Evolutionary conservation across 2,113 vertebrate species (phyloP), one percentile per base, ranked within the genome.

Genomic region (Poeciliopsis retropinna): DNA sequence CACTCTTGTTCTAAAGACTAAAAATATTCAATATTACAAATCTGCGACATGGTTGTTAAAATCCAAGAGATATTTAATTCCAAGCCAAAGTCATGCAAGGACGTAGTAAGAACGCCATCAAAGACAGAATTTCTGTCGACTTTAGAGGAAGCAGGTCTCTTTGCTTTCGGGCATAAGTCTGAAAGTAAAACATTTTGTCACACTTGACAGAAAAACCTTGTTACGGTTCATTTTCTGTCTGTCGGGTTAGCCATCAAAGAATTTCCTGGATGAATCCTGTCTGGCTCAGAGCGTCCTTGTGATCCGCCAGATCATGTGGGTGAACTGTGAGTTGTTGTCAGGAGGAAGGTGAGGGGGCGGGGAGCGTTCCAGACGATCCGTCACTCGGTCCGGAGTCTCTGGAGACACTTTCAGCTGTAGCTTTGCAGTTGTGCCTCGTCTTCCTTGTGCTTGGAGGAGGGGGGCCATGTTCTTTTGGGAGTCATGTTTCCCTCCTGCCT

Each of bases 341-440:
- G 69, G 86, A 79, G 67, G 80, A 57, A 72, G 82, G 75, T 64
- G 12, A 68, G 25, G 63, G n/a, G 80, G 31, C 78, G 72, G 54
- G 69, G 61, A 28, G 76, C 39, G 69, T 67, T 79, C 64, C 72
- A 81, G 62, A 86, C 91, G 85, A 91, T 80, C 88, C 84, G 78
- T 81, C 80, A 70, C 83, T 79, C 44, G 78, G 85, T 90, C 83
- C 60, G 75, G 62, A 76, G 76, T 83, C 90, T 81, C 85, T 70
- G 75, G 82, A 83, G 87, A 86, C 75, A 62, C 76, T 73, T 84
- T 90, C 87, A 91, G 92, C 90, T 93, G 93, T 84, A 91, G 81
- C 86, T 4, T 39, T 39, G 54, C 86, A 90, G 87, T 90, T 86
- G 86, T 87, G 83, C 76, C 74, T 78, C 80, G 64, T 82, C 71